phyloP scores from a whole-genome alignment of 2,797 vertebrate species.

The Gymnothorax reevesii region DNA sequence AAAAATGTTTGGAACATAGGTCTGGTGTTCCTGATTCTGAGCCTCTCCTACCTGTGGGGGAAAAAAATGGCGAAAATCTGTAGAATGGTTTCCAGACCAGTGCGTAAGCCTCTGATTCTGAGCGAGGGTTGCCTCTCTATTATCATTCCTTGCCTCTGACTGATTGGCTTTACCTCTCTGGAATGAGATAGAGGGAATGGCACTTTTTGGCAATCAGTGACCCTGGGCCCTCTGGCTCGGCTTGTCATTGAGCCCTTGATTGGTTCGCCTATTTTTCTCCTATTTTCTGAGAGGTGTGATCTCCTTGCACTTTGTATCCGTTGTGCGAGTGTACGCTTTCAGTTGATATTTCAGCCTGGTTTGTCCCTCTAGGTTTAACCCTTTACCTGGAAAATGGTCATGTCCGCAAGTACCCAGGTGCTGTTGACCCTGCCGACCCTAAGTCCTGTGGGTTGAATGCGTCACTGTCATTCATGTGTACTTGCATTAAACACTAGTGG shows the following conservation, averaged over 20 bases:
- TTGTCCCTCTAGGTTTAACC: slow-evolving; percentile 46
- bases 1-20: background rate
- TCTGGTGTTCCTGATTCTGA: background rate
- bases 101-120: background rate
- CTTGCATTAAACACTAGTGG: background rate
- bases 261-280: slow-evolving; percentile 8
- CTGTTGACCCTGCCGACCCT: background rate
- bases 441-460: background rate
- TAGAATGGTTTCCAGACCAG: background rate
- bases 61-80: too few relatives aligned
- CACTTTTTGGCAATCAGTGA: slow-evolving; percentile 5
- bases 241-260: slow-evolving; percentile 32
- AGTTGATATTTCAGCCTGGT: slow-evolving; percentile 37
- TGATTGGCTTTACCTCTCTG: background rate
- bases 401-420: background rate
- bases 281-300: background rate
- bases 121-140: background rate
- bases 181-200: background rate
- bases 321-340: slow-evolving; percentile 18
- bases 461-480: background rate
- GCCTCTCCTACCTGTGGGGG: too few relatives aligned
- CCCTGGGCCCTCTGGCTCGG: slow-evolving; percentile 18
- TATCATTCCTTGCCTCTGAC: background rate
- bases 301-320: background rate
- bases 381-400: slow-evolving; percentile 40